phyloP scores from a whole-genome alignment of 2,888 invertebrate species.

The Odontomyia ornata region DNA sequence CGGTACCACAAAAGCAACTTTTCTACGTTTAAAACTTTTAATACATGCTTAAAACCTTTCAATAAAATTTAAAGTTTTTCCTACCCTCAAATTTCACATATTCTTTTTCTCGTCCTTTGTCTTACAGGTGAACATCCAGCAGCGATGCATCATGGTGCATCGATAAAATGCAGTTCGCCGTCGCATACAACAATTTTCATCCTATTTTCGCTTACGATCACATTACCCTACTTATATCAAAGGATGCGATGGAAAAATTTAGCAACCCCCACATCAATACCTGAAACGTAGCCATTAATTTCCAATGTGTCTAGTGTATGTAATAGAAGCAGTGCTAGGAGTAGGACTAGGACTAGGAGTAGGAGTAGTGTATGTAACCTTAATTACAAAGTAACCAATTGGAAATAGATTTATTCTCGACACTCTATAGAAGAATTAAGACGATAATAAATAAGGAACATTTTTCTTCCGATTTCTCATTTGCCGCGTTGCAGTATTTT shows the following conservation, averaged over 20 bases:
- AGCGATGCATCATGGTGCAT: slow-evolving; percentile 80
- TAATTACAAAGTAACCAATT: not conserved
- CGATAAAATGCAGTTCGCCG: slow-evolving; percentile 56
- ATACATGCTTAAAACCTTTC: no score
- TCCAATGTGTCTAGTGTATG: slow-evolving; percentile 8
- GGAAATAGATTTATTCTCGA: slow-evolving; percentile 8
- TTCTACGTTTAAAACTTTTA: no score
- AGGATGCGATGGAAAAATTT: slow-evolving; percentile 54
- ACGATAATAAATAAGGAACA: not conserved
- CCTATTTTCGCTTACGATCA: slow-evolving; percentile 55
- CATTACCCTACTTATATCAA: slow-evolving; percentile 54
- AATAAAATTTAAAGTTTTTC: no score
- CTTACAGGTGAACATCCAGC: slow-evolving; percentile 82
- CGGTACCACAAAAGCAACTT: no score
- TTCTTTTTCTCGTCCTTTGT: no score
- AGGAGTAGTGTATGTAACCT: not conserved
- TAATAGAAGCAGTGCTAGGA: not conserved
- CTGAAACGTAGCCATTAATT: slow-evolving; percentile 46
- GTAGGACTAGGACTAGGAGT: not conserved
- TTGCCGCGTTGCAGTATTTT: not conserved
- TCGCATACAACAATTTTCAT: slow-evolving; percentile 53
- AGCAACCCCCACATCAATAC: slow-evolving; percentile 43
- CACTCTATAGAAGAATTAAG: slow-evolving; percentile 1
- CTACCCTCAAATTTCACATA: no score
- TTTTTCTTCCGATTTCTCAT: not conserved